phyloP scores from a whole-genome alignment of 2,888 invertebrate genomes.

The Gymnocheta viridis region DNA sequence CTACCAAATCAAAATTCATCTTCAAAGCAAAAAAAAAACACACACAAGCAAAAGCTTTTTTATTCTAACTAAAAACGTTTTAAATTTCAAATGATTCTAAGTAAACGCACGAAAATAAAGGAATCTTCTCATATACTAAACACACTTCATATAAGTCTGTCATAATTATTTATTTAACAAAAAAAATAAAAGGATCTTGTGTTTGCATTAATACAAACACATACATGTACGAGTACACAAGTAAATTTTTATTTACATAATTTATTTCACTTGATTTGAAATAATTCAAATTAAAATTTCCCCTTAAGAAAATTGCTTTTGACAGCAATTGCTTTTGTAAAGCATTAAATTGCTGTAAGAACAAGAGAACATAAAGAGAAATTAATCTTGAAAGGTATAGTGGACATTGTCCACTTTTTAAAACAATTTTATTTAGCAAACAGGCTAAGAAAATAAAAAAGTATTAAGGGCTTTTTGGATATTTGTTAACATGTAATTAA shows the following conservation, averaged over 20 bases:
- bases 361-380: not conserved
- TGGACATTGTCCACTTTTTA: conserved; percentile 60
- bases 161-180: conserved; percentile 40
- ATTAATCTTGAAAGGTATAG: conserved; percentile 22
- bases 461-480: not conserved
- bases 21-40: not conserved
- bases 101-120: conserved; percentile 12
- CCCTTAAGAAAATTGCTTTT: conserved; percentile 70
- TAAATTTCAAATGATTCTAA: conserved; percentile 58
- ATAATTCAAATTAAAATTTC: conserved; percentile 62
- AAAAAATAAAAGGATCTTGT: conserved; percentile 3
- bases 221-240: not conserved
- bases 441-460: not conserved
- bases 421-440: not conserved
- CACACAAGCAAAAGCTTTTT: conserved; percentile 37
- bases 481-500: not conserved
- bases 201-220: not conserved
- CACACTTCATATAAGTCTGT: conserved; percentile 20
- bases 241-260: not conserved
- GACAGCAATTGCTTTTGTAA: conserved; percentile 62
- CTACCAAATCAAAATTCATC: not conserved
- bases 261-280: conserved; percentile 22
- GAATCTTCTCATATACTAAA: conserved; percentile 35
- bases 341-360: conserved; percentile 47
- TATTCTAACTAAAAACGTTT: conserved; percentile 43